Conservation (phyloP, 2,888 invertebrate genomes). For the Zele albiditarsus region DNA sequence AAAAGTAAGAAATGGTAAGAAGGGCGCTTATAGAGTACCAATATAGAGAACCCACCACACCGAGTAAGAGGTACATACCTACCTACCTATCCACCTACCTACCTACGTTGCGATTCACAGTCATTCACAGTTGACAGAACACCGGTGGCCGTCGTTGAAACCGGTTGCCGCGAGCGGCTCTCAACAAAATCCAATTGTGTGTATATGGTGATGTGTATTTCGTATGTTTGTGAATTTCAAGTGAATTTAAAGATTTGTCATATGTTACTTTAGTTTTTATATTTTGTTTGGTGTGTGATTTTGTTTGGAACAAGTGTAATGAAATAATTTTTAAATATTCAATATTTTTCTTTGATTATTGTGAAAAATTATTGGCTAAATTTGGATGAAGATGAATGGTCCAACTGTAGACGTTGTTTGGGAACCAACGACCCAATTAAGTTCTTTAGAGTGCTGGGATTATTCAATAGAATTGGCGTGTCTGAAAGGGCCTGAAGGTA, state of each 20-base stretch:
- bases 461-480: constrained; percentile 89
- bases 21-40: constrained; percentile 11
- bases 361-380: constrained; percentile 38
- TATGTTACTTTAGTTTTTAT: background rate
- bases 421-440: constrained; percentile 74
- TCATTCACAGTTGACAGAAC: constrained; percentile 63
- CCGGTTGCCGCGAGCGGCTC: constrained; percentile 56
- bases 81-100: background rate
- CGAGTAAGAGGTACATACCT: background rate
- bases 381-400: constrained; percentile 62
- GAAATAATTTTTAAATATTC: background rate
- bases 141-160: constrained; percentile 64
- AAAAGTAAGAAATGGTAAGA: constrained; percentile 6
- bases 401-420: constrained; percentile 70
- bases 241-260: background rate
- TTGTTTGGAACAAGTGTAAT: background rate
- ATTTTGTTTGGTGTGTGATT: background rate
- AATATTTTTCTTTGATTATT: background rate
- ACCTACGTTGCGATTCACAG: constrained; percentile 48
- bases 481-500: constrained; percentile 85
- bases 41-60: background rate
- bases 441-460: constrained; percentile 88
- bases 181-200: constrained; percentile 4
- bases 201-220: background rate
- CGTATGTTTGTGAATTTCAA: constrained; percentile 2